Evolutionary conservation across 1,140 invertebrate species (phyloP).

Genomic region (Holotrichia oblita): DNA sequence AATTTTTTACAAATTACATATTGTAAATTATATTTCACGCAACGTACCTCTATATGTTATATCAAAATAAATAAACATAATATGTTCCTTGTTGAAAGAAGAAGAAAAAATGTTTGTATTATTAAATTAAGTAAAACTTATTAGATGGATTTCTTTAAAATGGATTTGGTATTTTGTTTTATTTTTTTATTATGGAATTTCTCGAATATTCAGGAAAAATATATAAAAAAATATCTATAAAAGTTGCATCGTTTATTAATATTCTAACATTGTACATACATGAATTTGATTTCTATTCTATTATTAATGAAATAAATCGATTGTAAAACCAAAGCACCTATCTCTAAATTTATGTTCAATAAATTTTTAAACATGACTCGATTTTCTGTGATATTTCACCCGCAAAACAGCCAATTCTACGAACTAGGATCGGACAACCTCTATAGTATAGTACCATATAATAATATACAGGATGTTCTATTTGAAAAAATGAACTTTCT

Average conservation of each 20-base stretch:
- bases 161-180: not conserved
- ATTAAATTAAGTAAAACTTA: slow-evolving; percentile 1
- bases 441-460: too few species aligned
- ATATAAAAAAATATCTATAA: not conserved
- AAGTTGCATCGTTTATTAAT: not conserved
- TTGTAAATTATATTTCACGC: not conserved
- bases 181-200: too few species aligned
- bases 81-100: not conserved
- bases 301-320: too few species aligned
- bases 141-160: not conserved
- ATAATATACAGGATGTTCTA: too few species aligned
- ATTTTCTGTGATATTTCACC: too few species aligned
- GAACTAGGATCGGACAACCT: too few species aligned
- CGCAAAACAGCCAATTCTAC: too few species aligned
- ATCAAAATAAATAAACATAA: not conserved
- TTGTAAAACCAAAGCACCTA: too few species aligned
- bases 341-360: too few species aligned
- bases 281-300: too few species aligned
- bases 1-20: slow-evolving; percentile 29
- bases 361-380: too few species aligned
- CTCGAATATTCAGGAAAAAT: slow-evolving; percentile 1
- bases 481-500: too few species aligned
- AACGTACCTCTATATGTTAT: slow-evolving; percentile 17
- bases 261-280: not conserved
- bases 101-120: not conserved